Evolutionary conservation across 1,140 invertebrate species (phyloP).

Genomic region (Octopus sinensis): DNA sequence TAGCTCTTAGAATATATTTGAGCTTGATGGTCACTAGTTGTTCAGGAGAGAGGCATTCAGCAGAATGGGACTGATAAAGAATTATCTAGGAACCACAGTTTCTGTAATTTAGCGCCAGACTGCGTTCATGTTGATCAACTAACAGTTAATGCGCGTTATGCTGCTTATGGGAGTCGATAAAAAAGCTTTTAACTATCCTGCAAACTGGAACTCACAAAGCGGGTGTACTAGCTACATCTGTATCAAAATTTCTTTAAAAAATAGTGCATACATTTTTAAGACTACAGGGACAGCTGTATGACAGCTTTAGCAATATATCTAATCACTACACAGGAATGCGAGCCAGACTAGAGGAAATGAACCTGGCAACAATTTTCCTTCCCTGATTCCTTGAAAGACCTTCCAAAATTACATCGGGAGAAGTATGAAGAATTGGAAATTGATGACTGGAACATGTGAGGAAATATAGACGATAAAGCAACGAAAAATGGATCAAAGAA

Average conservation of each 20-base stretch:
- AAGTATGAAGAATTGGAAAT: not conserved
- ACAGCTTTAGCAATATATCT: not conserved
- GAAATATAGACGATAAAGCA: not conserved
- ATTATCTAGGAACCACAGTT: not conserved
- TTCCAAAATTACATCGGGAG: not conserved
- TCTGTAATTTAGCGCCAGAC: conserved; percentile 13
- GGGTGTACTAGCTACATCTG: not conserved
- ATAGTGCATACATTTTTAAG: not conserved
- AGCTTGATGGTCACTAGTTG: not conserved
- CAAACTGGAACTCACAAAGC: conserved; percentile 3
- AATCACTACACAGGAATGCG: not conserved
- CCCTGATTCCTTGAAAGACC: not conserved
- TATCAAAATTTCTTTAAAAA: not conserved
- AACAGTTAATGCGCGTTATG: conserved; percentile 6
- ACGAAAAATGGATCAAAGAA: not conserved
- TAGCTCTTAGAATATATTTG: not conserved
- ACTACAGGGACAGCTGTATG: not conserved
- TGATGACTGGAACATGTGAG: not conserved
- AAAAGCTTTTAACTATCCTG: not conserved
- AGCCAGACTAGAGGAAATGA: not conserved
- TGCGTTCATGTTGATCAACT: not conserved
- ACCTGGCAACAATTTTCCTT: not conserved
- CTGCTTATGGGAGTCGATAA: not conserved
- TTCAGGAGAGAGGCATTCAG: not conserved
- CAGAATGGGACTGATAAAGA: not conserved